Conservation (phyloP, 2,888 invertebrate genomes). For the Agrochola litura region DNA sequence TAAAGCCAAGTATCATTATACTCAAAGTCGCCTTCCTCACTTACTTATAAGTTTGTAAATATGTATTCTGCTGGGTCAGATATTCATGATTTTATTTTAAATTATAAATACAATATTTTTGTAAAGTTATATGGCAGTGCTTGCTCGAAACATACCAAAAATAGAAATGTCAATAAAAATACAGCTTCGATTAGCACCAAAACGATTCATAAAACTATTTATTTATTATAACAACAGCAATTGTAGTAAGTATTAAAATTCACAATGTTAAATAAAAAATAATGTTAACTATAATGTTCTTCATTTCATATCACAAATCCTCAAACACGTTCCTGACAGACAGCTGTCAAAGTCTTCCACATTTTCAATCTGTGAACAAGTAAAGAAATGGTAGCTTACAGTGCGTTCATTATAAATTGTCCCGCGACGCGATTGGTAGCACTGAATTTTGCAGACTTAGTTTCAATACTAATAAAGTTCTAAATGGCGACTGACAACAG, state of each 20-base stretch:
- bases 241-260: conserved; percentile 56
- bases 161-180: conserved; percentile 25
- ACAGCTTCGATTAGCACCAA: conserved; percentile 38
- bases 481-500: neutral
- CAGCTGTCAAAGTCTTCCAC: conserved; percentile 74
- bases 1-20: neutral
- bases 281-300: conserved; percentile 38
- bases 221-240: conserved; percentile 50
- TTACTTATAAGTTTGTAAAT: neutral
- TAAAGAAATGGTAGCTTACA: neutral
- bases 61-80: conserved; percentile 47
- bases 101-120: conserved; percentile 45
- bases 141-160: conserved; percentile 1
- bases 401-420: neutral
- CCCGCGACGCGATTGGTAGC: neutral
- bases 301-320: conserved; percentile 69
- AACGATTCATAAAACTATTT: conserved; percentile 55
- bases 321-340: conserved; percentile 68
- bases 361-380: conserved; percentile 70
- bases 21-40: neutral
- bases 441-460: no score
- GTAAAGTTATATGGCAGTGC: conserved; percentile 21
- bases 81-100: conserved; percentile 6
- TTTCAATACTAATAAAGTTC: no score
- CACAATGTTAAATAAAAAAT: conserved; percentile 58